Evolutionary conservation across 2,113 vertebrate species (phyloP).

Genomic region (Callospermophilus lateralis): DNA sequence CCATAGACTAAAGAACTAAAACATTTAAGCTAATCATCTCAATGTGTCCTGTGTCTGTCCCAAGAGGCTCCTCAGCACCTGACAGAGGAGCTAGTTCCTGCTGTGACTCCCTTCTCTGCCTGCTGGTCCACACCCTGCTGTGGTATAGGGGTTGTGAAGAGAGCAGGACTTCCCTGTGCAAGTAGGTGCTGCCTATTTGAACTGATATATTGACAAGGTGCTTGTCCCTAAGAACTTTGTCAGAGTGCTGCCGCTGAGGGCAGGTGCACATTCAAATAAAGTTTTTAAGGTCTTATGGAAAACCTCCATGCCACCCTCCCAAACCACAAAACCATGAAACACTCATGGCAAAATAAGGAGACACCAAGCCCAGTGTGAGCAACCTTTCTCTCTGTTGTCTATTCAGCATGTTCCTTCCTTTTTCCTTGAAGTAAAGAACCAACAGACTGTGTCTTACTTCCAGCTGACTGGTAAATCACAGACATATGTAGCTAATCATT

Average conservation of each 20-base stretch:
- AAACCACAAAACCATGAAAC: neutral
- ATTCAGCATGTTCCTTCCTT: neutral
- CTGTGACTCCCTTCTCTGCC: fast-evolving
- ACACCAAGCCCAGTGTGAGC: neutral
- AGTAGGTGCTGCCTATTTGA: neutral
- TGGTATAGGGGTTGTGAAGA: neutral
- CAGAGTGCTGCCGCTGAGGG: neutral
- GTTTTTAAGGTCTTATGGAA: neutral
- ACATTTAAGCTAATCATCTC: neutral
- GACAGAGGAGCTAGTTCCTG: fast-evolving
- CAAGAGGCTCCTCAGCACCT: neutral
- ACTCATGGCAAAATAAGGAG: neutral
- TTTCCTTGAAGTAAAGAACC: neutral
- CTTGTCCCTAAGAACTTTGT: neutral
- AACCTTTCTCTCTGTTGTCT: neutral
- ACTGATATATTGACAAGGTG: neutral
- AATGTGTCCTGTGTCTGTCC: neutral
- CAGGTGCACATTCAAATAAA: neutral
- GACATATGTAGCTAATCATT: constrained; percentile 62
- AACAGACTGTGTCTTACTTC: neutral
- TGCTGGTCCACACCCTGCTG: too few species aligned
- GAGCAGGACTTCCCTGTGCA: neutral
- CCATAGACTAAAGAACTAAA: neutral
- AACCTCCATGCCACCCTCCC: neutral
- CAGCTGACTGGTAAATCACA: constrained; percentile 58